These are phyloP conservation scores for Cabera pusaria DNA, from an alignment of 2,888 invertebrate genomes.

Conservation along the genomic window DNA sequence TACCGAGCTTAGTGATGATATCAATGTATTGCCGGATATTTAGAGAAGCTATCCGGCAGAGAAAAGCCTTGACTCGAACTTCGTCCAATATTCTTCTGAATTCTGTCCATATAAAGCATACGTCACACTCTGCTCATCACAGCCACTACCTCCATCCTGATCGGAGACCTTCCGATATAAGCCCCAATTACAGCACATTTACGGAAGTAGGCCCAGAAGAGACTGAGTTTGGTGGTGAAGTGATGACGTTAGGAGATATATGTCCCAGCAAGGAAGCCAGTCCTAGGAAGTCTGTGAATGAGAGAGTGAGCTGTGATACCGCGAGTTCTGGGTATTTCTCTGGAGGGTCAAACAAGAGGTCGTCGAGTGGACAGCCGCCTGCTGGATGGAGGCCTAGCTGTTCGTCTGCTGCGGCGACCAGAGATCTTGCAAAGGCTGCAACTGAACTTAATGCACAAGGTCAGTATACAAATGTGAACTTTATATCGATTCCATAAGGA, in stretches of 20 bases:
- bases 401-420: conserved; percentile 83
- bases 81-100: conserved; percentile 93
- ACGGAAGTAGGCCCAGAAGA: conserved; percentile 77
- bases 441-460: conserved; percentile 89
- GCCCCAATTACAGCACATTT: conserved; percentile 78
- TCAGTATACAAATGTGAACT: too few relatives aligned
- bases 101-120: conserved; percentile 91
- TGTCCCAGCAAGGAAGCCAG: conserved; percentile 77
- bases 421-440: conserved; percentile 84
- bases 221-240: conserved; percentile 70
- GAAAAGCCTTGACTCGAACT: conserved; percentile 92
- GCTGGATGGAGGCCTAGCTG: conserved; percentile 84
- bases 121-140: conserved; percentile 88
- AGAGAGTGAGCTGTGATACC: conserved; percentile 72
- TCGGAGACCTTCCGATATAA: conserved; percentile 72
- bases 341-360: conserved; percentile 75
- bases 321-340: conserved; percentile 78
- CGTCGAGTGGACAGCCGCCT: conserved; percentile 76
- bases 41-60: conserved; percentile 91
- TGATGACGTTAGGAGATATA: conserved; percentile 70
- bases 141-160: conserved; percentile 77
- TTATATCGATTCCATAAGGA: too few relatives aligned
- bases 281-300: conserved; percentile 75
- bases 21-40: conserved; percentile 95
- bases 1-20: conserved; percentile 95